These are phyloP conservation scores for Xylophagus ater DNA, from an alignment of 2,888 invertebrate species.

Conservation along the genomic window DNA sequence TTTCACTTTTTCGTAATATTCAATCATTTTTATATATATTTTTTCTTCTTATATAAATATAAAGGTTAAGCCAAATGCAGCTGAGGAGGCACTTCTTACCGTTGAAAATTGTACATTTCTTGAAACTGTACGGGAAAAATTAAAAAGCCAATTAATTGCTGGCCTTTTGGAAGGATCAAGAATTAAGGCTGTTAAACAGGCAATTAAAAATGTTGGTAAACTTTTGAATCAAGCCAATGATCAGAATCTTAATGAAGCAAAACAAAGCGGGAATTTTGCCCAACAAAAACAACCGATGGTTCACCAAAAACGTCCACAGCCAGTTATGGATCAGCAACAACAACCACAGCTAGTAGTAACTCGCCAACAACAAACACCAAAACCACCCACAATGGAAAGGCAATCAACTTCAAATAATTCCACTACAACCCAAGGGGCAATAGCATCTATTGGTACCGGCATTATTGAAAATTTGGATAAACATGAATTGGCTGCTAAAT, in stretches of 20 bases:
- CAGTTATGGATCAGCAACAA: not conserved
- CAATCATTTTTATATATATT: too few relatives aligned
- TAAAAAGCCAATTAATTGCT: slow-evolving; percentile 51
- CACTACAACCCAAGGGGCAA: too few relatives aligned
- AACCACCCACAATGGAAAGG: slow-evolving; percentile 4
- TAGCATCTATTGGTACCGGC: too few relatives aligned
- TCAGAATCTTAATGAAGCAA: slow-evolving; percentile 27
- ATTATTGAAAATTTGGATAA: slow-evolving; percentile 40
- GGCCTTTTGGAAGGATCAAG: slow-evolving; percentile 48
- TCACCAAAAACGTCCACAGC: not conserved
- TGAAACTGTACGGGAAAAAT: slow-evolving; percentile 33
- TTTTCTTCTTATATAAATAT: too few relatives aligned
- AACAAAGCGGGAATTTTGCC: too few relatives aligned
- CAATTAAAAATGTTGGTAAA: slow-evolving; percentile 58
- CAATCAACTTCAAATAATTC: not conserved
- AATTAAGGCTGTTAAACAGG: slow-evolving; percentile 55
- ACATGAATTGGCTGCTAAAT: slow-evolving; percentile 54
- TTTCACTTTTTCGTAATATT: too few relatives aligned
- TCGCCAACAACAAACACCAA: slow-evolving; percentile 21
- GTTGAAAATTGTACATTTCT: slow-evolving; percentile 50
- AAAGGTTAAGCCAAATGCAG: slow-evolving; percentile 46
- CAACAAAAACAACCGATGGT: too few relatives aligned
- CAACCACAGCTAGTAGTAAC: not conserved
- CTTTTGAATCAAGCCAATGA: slow-evolving; percentile 47
- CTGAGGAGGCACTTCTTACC: slow-evolving; percentile 55